Base-by-base conservation (phyloP, 2,888 invertebrate species). In the Papilio demoleus region DNA sequence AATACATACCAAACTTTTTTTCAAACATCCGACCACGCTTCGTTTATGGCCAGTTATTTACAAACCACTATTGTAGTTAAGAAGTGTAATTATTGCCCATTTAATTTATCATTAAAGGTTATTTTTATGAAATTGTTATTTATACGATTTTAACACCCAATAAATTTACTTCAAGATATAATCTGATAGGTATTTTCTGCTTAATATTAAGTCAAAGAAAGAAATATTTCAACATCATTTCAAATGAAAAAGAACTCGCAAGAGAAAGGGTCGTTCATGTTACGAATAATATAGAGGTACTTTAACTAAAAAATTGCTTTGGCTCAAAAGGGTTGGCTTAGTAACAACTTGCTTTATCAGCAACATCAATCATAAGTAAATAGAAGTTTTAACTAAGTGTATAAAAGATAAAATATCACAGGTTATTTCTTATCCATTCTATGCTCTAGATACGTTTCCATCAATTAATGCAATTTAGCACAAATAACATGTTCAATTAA, bases 311-410 rank as follows among this genome's bases (percentile, higher is more conserved):
- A 53, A 53, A 27, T 53, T 24, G 53, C 27, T 53, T 53, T 27
- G 24, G 53, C 53, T n/a, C 27, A 27, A 53, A 53, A 53, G 53
- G 53, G 24, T 53, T 53, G 27, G 53, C 53, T 53, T 53, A 53
- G 24, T 24, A 27, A 27, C 24, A 53, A 53, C n/a, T 53, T 27
- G 8, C 50, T 50, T 50, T 31, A 31, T 17, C 2, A 56, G 9
- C 31, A 56, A 17, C 53, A 56, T 31, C 31, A 17, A 31, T 56
- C 17, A 56, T 17, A 56, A 17, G 31, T 31, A 56, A 27, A 56
- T 11, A 27, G 31, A 1, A 14, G 9, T 27, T 9, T 56, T 56
- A 31, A 56, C n/a, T 31, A 11, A 27, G 11, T 27, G 27, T 53
- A n/a, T 27, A 53, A 27, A 31, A 56, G 9, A 56, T n/a, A 27